Conservation (phyloP, 1,140 invertebrate species). For the Anastrepha ludens region DNA sequence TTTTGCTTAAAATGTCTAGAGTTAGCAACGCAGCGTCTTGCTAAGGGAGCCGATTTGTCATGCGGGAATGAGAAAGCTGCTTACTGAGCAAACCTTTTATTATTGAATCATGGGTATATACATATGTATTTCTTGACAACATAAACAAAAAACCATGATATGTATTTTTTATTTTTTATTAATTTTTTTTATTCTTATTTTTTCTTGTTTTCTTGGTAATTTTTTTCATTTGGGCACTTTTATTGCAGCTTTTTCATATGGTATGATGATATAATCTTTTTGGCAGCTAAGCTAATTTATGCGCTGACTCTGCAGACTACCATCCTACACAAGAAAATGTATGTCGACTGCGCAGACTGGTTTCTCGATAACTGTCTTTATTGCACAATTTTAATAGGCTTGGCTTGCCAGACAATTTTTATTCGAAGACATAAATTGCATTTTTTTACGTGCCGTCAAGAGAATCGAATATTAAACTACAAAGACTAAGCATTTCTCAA, state of each 20-base stretch:
- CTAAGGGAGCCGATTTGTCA: too few relatives aligned
- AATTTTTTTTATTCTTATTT: neutral
- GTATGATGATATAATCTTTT: neutral
- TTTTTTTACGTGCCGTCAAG: neutral
- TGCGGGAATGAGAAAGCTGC: too few relatives aligned
- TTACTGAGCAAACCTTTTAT: too few relatives aligned
- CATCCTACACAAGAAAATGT: constrained; percentile 7
- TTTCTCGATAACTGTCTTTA: neutral
- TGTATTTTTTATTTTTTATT: too few relatives aligned
- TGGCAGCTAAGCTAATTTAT: constrained; percentile 15
- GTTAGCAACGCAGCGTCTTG: too few relatives aligned
- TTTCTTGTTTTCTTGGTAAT: neutral
- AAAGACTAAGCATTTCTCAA: too few relatives aligned
- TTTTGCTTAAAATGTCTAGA: too few relatives aligned
- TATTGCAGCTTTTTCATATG: neutral
- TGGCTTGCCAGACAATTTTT: neutral
- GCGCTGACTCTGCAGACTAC: neutral
- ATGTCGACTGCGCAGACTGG: constrained; percentile 16
- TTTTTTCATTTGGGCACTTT: neutral
- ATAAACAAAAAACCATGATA: too few relatives aligned
- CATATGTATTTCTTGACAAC: too few relatives aligned
- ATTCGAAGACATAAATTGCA: neutral
- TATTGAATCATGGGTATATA: too few relatives aligned
- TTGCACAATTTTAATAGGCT: constrained; percentile 38
- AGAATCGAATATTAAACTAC: too few relatives aligned